Base-by-base conservation (phyloP, 2,888 invertebrate species). In the Hypomecis punctinalis region DNA sequence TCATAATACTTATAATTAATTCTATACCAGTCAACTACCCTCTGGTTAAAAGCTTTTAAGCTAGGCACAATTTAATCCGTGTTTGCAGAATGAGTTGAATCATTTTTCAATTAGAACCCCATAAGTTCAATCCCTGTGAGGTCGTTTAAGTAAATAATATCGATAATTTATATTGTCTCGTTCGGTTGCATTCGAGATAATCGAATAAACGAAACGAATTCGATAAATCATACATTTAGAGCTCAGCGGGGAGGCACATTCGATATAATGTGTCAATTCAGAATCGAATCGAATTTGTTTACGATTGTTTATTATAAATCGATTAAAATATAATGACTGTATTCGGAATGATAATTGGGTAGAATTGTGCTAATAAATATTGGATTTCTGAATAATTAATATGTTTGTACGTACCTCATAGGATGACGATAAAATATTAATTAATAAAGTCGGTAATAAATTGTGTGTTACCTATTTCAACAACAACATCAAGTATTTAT, bases 191-290 rank as follows among this genome's bases (percentile, higher is more conserved):
- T 60, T 63, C 66, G 59, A 66, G 66, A 36, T 66, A 66, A 66
- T 66, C 66, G 55, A 66, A 66, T 66, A 62, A 66, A 64, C 55
- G 64, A 46, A 64, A 64, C 49, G 60, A 36, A 63, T 56, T 48
- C 52, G 43, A 70, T 72, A 69, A 68, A 70, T 72, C 70, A 70
- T 57, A 69, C 65, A 61, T 63, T 68, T 72, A 70, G 59, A 60
- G 47, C 70, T 49, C 72, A 70, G 72, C 70, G 65, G 72, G 72
- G 59, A 65, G 52, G 54, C 72, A 67, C 66, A 70, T 70, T 72
- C 65, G 70, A 68, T 63, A 54, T 69, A 59, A 63, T 66, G 70
- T 72, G 72, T 70, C 68, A 67, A 70, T 72, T 72, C 69, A 56
- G 63, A 66, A 66, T 55, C 42, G 60, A 67, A 53, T 65, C 49